phyloP scores from a whole-genome alignment of 2,113 vertebrate genomes.

The Gopherus evgoodei region DNA sequence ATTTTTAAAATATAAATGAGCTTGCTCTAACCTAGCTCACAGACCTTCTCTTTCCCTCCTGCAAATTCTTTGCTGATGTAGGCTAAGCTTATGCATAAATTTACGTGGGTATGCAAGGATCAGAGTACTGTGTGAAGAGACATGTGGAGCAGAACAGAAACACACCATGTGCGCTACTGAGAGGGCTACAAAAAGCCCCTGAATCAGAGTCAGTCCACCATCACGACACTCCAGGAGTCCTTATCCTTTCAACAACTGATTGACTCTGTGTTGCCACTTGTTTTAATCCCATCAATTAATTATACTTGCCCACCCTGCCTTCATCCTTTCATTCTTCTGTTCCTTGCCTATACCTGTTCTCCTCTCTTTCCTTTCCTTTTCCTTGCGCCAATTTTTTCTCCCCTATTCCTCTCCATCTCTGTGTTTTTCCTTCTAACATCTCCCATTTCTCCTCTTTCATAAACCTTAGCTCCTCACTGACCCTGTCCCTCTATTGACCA shows the following conservation, averaged over 20 bases:
- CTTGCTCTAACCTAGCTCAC: not conserved
- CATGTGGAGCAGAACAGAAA: not conserved
- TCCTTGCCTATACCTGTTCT: not conserved
- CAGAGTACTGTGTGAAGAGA: not conserved
- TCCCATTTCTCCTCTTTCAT: not conserved
- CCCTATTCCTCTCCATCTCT: not conserved
- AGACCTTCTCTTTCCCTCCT: not conserved
- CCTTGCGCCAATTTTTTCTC: not conserved
- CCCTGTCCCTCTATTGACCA: not conserved
- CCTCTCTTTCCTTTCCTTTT: not conserved
- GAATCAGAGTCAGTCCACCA: not conserved
- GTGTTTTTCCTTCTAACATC: not conserved
- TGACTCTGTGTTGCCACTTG: not conserved
- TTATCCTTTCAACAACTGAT: not conserved
- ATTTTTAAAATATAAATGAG: not conserved
- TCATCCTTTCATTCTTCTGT: not conserved
- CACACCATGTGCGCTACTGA: not conserved
- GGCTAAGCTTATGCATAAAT: not conserved
- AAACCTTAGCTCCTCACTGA: not conserved
- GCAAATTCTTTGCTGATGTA: not conserved
- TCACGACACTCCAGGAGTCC: not conserved
- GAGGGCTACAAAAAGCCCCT: not conserved
- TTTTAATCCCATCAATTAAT: constrained; percentile 14
- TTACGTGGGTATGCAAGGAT: not conserved
- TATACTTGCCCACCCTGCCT: not conserved